Evolutionary conservation across 1,140 invertebrate genomes (phyloP).

Genomic region (Nasonia giraulti): DNA sequence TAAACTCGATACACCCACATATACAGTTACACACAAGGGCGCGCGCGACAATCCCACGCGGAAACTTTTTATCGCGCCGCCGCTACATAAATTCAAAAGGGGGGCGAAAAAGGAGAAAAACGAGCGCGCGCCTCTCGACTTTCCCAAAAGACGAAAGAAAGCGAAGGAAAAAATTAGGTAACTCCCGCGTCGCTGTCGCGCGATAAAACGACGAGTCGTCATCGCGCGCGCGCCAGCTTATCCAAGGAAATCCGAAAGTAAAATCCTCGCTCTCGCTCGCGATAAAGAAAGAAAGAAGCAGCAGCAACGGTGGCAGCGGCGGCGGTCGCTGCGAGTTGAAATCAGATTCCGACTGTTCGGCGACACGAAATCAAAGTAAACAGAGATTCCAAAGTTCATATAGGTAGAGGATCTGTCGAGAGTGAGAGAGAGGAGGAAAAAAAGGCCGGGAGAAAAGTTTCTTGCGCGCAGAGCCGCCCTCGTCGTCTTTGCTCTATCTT

Average conservation of each 20-base stretch:
- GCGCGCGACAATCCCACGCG: background rate
- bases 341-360: conserved; percentile 34
- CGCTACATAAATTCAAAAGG: background rate
- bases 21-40: no score
- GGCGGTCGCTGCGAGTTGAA: conserved; percentile 9
- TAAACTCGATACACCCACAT: no score
- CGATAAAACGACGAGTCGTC: no score
- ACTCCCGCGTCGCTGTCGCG: background rate
- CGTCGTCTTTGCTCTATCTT: background rate
- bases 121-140: no score
- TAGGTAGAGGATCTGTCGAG: background rate
- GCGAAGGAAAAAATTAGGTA: background rate
- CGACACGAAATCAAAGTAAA: conserved; percentile 37
- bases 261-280: conserved; percentile 8
- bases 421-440: background rate
- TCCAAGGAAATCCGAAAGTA: conserved; percentile 43
- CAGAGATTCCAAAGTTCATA: conserved; percentile 1
- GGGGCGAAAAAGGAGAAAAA: background rate
- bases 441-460: background rate
- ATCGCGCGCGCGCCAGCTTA: conserved; percentile 28
- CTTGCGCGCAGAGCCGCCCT: background rate
- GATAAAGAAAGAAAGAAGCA: conserved; percentile 1
- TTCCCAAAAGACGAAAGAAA: background rate
- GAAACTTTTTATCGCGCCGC: background rate
- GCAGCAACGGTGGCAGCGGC: background rate